Percentiles rank a stretch among this genome's conserved stretches.
phyloP scores from a whole-genome alignment of 92 coral and sea anemone species.

The Palythoa heliodiscus region DNA sequence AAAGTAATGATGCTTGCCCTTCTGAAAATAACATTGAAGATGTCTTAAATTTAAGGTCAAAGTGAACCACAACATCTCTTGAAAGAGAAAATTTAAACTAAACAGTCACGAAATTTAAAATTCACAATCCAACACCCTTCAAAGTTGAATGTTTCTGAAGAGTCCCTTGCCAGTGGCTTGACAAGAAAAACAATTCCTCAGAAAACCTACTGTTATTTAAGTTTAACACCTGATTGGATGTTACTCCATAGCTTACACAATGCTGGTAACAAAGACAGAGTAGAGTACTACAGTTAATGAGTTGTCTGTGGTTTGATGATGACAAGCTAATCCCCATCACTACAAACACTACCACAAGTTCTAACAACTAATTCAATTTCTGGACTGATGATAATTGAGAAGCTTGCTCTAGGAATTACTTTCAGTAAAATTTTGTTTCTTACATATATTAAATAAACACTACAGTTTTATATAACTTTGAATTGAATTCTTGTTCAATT shows the following conservation, averaged over 20 bases:
- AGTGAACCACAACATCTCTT: not conserved
- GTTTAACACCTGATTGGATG: not conserved
- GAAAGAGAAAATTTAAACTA: not conserved
- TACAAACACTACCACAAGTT: too few relatives aligned
- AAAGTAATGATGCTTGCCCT: not conserved
- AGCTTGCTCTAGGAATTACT: not conserved
- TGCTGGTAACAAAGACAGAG: not conserved
- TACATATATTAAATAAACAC: not conserved
- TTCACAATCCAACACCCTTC: slow-evolving; percentile 19
- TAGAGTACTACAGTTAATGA: not conserved
- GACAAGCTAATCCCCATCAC: not conserved
- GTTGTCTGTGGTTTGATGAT: not conserved
- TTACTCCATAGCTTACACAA: not conserved
- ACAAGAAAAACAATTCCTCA: slow-evolving; percentile 27
- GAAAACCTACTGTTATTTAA: slow-evolving; percentile 11
- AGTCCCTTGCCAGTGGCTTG: slow-evolving; percentile 15
- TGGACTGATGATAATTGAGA: not conserved
- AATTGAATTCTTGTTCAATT: too few relatives aligned
- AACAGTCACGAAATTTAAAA: slow-evolving; percentile 18
- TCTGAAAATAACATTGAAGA: slow-evolving; percentile 8
- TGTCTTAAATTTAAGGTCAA: slow-evolving; percentile 39
- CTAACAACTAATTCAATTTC: not conserved
- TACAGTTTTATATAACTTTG: not conserved
- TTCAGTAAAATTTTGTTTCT: slow-evolving; percentile 2
- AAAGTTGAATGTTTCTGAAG: not conserved